These are phyloP conservation scores for Caracal caracal DNA, from an alignment of 2,113 vertebrate genomes.

Conservation along the genomic window DNA sequence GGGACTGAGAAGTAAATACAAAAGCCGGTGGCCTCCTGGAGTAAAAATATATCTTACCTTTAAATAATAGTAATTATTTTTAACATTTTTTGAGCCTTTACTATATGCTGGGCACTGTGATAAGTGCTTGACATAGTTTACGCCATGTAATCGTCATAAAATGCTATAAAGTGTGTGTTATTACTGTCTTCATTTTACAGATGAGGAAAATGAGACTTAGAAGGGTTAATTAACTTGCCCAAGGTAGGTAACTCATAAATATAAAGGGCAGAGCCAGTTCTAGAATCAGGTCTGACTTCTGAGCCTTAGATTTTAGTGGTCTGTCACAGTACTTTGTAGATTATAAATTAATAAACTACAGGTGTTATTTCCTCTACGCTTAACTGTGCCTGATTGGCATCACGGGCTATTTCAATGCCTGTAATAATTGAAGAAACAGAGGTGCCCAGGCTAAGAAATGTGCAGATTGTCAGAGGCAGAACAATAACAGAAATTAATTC, in stretches of 20 bases:
- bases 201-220: neutral
- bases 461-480: neutral
- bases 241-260: neutral
- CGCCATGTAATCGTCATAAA: neutral
- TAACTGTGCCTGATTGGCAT: neutral
- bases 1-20: neutral
- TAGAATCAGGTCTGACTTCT: neutral
- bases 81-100: slow-evolving; percentile 3
- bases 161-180: neutral
- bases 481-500: neutral
- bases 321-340: neutral
- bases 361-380: neutral
- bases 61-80: neutral
- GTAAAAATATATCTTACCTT: neutral
- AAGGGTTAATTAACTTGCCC: neutral
- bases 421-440: neutral
- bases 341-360: neutral
- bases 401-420: neutral
- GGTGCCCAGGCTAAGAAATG: neutral
- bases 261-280: neutral
- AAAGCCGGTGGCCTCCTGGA: neutral
- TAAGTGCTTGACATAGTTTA: neutral
- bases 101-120: neutral
- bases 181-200: neutral
- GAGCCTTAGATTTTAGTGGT: neutral